These are phyloP conservation scores for Dendronephthya gigantea DNA, from an alignment of 64 coral and sea anemone species.

Conservation along the genomic window DNA sequence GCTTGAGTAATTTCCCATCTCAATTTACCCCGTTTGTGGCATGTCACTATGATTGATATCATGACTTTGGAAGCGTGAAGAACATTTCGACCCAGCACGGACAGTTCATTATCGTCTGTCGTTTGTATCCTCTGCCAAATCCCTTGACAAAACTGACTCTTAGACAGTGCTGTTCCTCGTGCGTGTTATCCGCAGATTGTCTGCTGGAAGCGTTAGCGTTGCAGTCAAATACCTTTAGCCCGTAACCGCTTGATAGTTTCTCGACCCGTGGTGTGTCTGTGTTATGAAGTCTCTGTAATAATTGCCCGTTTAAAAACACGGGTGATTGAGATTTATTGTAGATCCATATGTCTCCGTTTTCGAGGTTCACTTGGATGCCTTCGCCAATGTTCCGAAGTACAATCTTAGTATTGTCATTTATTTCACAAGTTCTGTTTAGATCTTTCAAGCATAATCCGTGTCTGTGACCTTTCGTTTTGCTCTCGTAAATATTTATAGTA, in stretches of 20 bases:
- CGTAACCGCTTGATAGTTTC: slow-evolving; percentile 1
- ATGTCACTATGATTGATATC: too few species aligned
- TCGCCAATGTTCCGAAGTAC: not conserved
- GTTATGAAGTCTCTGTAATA: not conserved
- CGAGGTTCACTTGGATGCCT: not conserved
- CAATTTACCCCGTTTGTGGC: not conserved
- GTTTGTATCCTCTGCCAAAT: not conserved
- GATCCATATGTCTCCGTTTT: not conserved
- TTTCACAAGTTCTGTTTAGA: not conserved
- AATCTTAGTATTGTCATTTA: not conserved
- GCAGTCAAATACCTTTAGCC: slow-evolving; percentile 5
- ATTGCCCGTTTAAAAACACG: not conserved
- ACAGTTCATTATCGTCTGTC: not conserved
- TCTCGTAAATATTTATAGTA: slow-evolving; percentile 13
- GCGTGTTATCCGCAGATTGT: not conserved
- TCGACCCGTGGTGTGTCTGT: not conserved
- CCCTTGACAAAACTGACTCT: slow-evolving; percentile 10
- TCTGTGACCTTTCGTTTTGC: not conserved
- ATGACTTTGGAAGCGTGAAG: not conserved
- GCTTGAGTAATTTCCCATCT: not conserved
- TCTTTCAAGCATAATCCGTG: not conserved
- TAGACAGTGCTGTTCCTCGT: not conserved
- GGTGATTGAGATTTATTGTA: not conserved
- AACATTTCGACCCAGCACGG: slow-evolving; percentile 10
- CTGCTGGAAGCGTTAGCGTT: not conserved